phyloP scores from a whole-genome alignment of 2,888 invertebrate genomes.

The Argyresthia albistria region DNA sequence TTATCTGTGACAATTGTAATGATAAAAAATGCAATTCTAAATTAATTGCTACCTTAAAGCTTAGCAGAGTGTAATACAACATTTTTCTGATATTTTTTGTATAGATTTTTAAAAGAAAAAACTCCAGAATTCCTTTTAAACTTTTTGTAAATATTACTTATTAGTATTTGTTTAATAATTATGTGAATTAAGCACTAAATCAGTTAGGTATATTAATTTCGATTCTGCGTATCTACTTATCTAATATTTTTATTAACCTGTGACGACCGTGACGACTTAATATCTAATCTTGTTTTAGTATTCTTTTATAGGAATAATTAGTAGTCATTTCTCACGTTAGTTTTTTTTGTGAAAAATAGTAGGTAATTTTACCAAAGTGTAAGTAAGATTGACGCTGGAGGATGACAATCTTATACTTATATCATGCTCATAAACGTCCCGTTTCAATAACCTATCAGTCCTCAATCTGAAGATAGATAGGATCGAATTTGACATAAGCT shows the following conservation, averaged over 20 bases:
- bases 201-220: too few relatives aligned
- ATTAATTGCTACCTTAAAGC: too few relatives aligned
- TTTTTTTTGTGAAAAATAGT: constrained; percentile 21
- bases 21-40: too few relatives aligned
- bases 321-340: neutral
- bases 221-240: neutral
- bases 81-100: constrained; percentile 12
- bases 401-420: constrained; percentile 8
- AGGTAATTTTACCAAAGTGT: constrained; percentile 70
- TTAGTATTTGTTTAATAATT: neutral
- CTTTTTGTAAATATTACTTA: constrained; percentile 1
- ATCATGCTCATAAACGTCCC: too few relatives aligned
- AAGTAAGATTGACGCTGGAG: constrained; percentile 59
- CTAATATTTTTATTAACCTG: neutral
- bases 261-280: neutral
- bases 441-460: too few relatives aligned
- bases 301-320: neutral
- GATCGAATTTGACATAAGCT: too few relatives aligned
- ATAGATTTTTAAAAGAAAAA: too few relatives aligned
- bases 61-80: constrained; percentile 16
- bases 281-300: constrained; percentile 1
- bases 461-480: too few relatives aligned
- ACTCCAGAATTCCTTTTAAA: too few relatives aligned
- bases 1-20: too few relatives aligned
- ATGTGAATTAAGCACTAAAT: neutral